Conservation (phyloP, 2,888 invertebrate genomes). For the Elysia crispata region DNA sequence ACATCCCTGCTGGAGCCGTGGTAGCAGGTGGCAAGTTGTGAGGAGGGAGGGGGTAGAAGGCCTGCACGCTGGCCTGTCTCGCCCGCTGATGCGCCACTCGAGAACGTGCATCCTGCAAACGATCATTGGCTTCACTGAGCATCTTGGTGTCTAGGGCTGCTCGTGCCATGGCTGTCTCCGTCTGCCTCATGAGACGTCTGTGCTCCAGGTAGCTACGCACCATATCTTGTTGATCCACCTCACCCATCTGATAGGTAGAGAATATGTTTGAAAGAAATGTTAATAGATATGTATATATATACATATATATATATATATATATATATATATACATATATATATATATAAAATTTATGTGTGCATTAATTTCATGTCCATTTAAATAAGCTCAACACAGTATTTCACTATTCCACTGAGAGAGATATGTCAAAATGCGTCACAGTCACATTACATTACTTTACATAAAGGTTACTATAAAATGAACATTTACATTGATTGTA, state of each 20-base stretch:
- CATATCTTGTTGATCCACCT: constrained; percentile 70
- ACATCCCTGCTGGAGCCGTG: constrained; percentile 57
- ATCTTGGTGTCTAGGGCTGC: constrained; percentile 71
- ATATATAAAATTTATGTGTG: too few species aligned
- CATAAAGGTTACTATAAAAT: too few species aligned
- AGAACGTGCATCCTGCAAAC: constrained; percentile 67
- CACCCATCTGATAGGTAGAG: constrained; percentile 41
- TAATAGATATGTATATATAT: neutral
- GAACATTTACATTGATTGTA: too few species aligned
- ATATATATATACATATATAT: too few species aligned
- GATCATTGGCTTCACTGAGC: constrained; percentile 71
- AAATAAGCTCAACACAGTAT: too few species aligned
- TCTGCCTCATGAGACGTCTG: constrained; percentile 73
- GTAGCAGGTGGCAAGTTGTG: constrained; percentile 56
- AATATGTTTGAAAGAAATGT: neutral
- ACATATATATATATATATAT: too few species aligned
- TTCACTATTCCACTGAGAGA: too few species aligned
- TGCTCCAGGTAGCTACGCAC: constrained; percentile 75
- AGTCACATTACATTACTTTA: too few species aligned
- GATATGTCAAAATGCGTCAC: too few species aligned
- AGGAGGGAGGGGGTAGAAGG: constrained; percentile 67
- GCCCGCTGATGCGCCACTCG: constrained; percentile 71
- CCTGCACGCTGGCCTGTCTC: constrained; percentile 62
- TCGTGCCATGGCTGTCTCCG: constrained; percentile 70
- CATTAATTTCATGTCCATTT: too few species aligned